Evolutionary conservation across 2,113 vertebrate species (phyloP).

Genomic region (Seriola aureovittata): DNA sequence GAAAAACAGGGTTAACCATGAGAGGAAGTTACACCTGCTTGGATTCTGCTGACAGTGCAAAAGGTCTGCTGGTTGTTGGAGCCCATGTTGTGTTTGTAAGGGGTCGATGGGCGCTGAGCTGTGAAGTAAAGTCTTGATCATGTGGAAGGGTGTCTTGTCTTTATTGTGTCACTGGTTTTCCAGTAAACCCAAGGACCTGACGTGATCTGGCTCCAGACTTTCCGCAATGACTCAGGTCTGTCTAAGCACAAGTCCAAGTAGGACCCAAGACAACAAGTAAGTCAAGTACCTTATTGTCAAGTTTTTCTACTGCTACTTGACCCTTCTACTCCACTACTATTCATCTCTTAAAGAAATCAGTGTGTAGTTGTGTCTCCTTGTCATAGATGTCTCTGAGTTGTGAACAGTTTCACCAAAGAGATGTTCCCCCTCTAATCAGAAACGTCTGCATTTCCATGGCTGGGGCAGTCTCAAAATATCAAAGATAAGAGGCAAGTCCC

Average conservation of each 20-base stretch:
- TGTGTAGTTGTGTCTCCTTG: no score
- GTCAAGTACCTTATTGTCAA: no score
- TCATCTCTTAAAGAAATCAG: no score
- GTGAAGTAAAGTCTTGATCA: constrained; percentile 75
- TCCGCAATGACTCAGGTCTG: background rate
- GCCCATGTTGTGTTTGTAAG: constrained; percentile 53
- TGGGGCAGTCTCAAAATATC: no score
- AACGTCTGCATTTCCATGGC: no score
- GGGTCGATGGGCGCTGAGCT: constrained; percentile 56
- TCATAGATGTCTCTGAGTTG: no score
- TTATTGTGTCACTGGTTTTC: constrained; percentile 31
- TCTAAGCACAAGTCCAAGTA: background rate
- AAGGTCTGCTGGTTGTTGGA: constrained; percentile 40
- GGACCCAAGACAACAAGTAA: background rate
- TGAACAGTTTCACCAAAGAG: no score
- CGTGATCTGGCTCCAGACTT: background rate
- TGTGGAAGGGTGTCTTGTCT: constrained; percentile 42
- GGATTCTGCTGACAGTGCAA: constrained; percentile 60
- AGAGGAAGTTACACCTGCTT: constrained; percentile 58
- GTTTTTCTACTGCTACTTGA: no score
- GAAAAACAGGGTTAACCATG: constrained; percentile 72
- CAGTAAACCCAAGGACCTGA: background rate
- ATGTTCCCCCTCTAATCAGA: no score
- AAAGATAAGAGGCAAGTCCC: no score
- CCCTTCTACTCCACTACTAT: no score